phyloP scores from a whole-genome alignment of 2,888 invertebrate species.

The Archips crataeganus region DNA sequence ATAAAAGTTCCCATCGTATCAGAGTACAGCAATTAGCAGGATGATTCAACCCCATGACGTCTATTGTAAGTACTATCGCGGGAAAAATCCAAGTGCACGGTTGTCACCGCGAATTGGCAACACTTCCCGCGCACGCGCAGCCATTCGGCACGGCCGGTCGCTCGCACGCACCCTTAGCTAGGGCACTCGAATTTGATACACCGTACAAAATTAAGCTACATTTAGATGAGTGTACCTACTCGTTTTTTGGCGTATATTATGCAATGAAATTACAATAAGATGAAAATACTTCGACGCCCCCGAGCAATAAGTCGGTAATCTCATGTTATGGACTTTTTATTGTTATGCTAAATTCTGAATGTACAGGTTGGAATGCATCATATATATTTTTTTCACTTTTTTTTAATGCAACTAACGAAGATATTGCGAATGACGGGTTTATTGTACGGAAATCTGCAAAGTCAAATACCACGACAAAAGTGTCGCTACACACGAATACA shows the following conservation, averaged over 20 bases:
- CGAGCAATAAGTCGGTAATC: too few species aligned
- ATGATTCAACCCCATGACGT: constrained; percentile 61
- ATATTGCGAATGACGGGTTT: too few species aligned
- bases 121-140: constrained; percentile 60
- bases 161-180: constrained; percentile 30
- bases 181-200: constrained; percentile 42
- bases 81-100: constrained; percentile 64
- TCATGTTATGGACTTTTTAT: too few species aligned
- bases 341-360: too few species aligned
- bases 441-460: too few species aligned
- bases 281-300: too few species aligned
- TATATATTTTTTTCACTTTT: too few species aligned
- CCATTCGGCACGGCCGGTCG: constrained; percentile 61
- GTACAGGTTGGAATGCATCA: too few species aligned
- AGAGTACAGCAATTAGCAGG: constrained; percentile 52
- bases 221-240: background rate
- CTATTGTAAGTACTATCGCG: constrained; percentile 49
- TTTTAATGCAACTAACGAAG: too few species aligned
- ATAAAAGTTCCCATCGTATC: constrained; percentile 34
- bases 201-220: constrained; percentile 32
- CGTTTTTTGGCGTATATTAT: background rate
- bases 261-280: background rate
- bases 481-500: too few species aligned
- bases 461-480: too few species aligned
- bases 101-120: constrained; percentile 72